These are phyloP conservation scores for Agonopterix heracliana DNA, from an alignment of 2,888 invertebrate species.

Conservation along the genomic window DNA sequence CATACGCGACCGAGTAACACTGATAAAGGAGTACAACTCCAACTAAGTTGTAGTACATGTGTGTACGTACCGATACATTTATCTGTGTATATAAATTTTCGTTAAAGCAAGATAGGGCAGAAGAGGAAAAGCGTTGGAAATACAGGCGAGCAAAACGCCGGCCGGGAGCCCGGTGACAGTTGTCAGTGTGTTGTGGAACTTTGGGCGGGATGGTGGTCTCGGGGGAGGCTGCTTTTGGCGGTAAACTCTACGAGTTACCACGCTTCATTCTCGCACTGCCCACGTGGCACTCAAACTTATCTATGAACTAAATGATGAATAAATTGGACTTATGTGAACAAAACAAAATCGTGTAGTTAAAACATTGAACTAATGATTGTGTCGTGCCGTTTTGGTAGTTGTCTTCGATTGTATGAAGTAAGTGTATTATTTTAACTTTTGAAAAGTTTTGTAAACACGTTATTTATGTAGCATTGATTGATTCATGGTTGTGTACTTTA, in stretches of 20 bases:
- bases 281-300: constrained; percentile 46
- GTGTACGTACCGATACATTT: constrained; percentile 40
- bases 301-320: constrained; percentile 27
- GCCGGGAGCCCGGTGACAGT: constrained; percentile 50
- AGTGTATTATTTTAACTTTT: constrained; percentile 26
- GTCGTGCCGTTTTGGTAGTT: constrained; percentile 42
- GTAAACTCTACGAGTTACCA: constrained; percentile 57
- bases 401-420: constrained; percentile 54
- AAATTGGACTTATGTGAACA: constrained; percentile 29
- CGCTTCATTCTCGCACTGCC: constrained; percentile 28
- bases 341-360: constrained; percentile 35
- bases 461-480: too few species aligned
- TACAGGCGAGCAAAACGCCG: constrained; percentile 58
- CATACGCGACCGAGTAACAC: constrained; percentile 29
- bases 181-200: constrained; percentile 59
- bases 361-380: constrained; percentile 56
- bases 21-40: constrained; percentile 24
- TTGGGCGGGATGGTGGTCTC: constrained; percentile 60
- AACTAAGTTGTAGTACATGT: constrained; percentile 49
- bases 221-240: constrained; percentile 40
- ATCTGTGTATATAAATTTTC: constrained; percentile 57
- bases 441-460: too few species aligned
- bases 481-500: too few species aligned
- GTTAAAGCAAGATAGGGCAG: constrained; percentile 64
- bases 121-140: constrained; percentile 62